A percentile compares a stretch with the other conserved stretches of the same genome.
These are phyloP conservation scores for Sipunculus nudus DNA, from an alignment of 2,888 invertebrate genomes.

Conservation along the genomic window DNA sequence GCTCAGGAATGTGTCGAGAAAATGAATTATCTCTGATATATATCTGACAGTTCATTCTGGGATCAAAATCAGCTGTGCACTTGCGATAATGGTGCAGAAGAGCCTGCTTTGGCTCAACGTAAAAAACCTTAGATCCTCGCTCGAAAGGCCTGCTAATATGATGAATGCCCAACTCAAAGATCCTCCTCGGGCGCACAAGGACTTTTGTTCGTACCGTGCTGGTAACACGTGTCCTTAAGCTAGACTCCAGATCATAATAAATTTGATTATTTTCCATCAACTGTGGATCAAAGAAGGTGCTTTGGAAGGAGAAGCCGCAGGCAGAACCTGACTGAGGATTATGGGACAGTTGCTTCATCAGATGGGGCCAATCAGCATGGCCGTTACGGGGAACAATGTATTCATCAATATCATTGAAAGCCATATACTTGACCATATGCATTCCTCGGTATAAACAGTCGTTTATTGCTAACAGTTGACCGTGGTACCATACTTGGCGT, in stretches of 20 bases:
- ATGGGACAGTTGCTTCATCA: constrained; percentile 17
- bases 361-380: constrained; percentile 17
- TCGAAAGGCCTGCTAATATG: too few species aligned
- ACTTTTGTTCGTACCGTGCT: constrained; percentile 48
- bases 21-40: constrained; percentile 30
- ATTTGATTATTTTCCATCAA: too few species aligned
- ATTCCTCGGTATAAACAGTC: constrained; percentile 63
- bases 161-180: constrained; percentile 56
- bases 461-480: constrained; percentile 61
- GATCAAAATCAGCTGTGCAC: too few species aligned
- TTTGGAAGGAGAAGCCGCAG: constrained; percentile 48
- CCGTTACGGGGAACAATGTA: constrained; percentile 51
- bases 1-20: constrained; percentile 28
- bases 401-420: constrained; percentile 63
- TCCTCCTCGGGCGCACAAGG: constrained; percentile 44
- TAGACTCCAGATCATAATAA: constrained; percentile 34
- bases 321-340: constrained; percentile 9
- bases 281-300: constrained; percentile 56
- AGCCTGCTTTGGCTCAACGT: too few species aligned
- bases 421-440: constrained; percentile 49
- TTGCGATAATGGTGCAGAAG: too few species aligned
- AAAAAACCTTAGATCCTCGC: too few species aligned
- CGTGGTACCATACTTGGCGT: constrained; percentile 59
- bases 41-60: constrained; percentile 39
- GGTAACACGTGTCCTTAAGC: constrained; percentile 39